These are phyloP conservation scores for Channa striata DNA, from an alignment of 2,797 vertebrate genomes.

Conservation along the genomic window DNA sequence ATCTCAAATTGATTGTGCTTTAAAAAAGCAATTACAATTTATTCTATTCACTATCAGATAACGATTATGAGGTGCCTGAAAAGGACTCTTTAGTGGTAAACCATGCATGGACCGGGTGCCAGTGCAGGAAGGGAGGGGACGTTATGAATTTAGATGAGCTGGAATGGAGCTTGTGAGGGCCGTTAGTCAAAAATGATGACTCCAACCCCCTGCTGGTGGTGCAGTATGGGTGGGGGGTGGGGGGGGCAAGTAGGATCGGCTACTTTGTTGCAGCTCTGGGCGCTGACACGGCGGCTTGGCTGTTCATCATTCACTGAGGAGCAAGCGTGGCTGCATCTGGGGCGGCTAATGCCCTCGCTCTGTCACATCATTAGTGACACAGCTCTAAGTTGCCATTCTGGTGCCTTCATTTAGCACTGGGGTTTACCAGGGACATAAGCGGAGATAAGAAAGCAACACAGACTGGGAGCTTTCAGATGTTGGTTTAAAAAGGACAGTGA, in stretches of 20 bases:
- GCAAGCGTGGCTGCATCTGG: conserved; percentile 47
- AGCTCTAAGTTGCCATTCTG: conserved; percentile 65
- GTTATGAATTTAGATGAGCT: conserved; percentile 68
- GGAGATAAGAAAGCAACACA: conserved; percentile 52
- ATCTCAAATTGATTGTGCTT: conserved; percentile 83
- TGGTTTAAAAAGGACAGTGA: conserved; percentile 52
- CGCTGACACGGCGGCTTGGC: conserved; percentile 39
- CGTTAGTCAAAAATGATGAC: conserved; percentile 72
- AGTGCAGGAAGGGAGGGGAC: conserved; percentile 45
- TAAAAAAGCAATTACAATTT: conserved; percentile 84
- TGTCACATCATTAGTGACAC: conserved; percentile 78
- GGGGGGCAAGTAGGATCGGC: conserved; percentile 6
- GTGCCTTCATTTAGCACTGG: conserved; percentile 62
- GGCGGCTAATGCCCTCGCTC: conserved; percentile 67
- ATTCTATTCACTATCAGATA: conserved; percentile 81
- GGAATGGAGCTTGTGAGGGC: conserved; percentile 61
- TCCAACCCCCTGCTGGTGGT: conserved; percentile 59
- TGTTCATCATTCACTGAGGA: conserved; percentile 71
- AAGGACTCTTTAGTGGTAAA: conserved; percentile 79
- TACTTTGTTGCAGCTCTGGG: conserved; percentile 61
- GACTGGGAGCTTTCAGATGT: conserved; percentile 52
- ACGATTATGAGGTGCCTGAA: conserved; percentile 78
- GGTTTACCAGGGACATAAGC: conserved; percentile 56
- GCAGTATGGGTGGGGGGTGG: conserved; percentile 27
- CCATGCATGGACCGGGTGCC: conserved; percentile 71